Evolutionary conservation across 2,888 invertebrate genomes (phyloP).

Genomic region (Physocephala rufipes): DNA sequence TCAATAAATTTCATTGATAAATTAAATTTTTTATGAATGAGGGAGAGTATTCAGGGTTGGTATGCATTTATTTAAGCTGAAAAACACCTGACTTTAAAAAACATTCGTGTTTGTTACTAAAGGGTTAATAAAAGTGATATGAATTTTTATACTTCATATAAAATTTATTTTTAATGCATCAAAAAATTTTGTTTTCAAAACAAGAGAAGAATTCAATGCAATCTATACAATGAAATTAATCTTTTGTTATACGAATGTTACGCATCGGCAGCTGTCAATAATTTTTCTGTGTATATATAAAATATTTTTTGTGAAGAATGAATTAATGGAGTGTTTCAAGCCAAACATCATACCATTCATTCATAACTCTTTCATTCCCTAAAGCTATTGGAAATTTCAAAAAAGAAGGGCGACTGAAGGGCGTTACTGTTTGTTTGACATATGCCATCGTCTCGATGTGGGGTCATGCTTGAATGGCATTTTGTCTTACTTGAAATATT

Average conservation of each 20-base stretch:
- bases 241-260: constrained; percentile 1
- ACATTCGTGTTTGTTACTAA: too few species aligned
- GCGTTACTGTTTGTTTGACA: neutral
- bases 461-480: neutral
- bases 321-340: too few species aligned
- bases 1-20: neutral
- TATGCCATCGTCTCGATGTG: neutral
- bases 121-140: neutral
- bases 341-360: neutral
- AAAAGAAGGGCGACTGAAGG: neutral
- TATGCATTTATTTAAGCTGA: constrained; percentile 3
- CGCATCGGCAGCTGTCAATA: constrained; percentile 28
- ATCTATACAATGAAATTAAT: neutral
- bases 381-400: neutral
- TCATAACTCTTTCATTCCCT: neutral
- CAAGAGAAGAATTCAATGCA: neutral
- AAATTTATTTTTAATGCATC: too few species aligned
- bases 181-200: neutral
- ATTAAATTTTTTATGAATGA: neutral
- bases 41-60: too few species aligned
- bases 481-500: neutral
- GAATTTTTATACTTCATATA: too few species aligned
- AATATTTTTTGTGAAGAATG: constrained; percentile 3
- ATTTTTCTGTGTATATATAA: too few species aligned
- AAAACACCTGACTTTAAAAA: neutral